Conservation (phyloP, 2,888 invertebrate species). For the Ophioninae sp. region DNA sequence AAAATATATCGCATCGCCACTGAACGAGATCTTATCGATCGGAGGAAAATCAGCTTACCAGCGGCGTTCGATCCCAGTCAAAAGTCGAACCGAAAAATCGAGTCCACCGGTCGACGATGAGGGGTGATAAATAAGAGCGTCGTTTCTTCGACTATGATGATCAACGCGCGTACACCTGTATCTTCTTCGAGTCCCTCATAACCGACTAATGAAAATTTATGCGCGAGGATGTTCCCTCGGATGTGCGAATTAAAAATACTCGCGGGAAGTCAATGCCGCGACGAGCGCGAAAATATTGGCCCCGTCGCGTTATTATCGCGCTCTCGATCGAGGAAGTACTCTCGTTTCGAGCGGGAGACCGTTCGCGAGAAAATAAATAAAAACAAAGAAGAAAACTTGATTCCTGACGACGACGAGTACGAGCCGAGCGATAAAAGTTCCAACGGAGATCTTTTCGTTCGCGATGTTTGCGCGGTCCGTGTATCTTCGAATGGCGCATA, state of each 20-base stretch:
- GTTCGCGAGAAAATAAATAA: neutral
- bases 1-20: neutral
- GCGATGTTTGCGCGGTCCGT: neutral
- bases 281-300: slow-evolving; percentile 14
- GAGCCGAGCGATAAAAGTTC: neutral
- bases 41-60: neutral
- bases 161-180: neutral
- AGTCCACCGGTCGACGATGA: neutral
- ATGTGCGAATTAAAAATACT: slow-evolving; percentile 10
- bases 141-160: neutral
- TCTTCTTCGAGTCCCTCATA: neutral
- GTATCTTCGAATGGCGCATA: slow-evolving; percentile 7
- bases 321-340: slow-evolving; percentile 33
- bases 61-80: neutral
- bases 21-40: neutral
- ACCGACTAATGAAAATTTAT: slow-evolving; percentile 40
- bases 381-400: slow-evolving; percentile 18
- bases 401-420: slow-evolving; percentile 3
- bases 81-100: neutral
- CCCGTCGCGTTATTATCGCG: slow-evolving; percentile 18
- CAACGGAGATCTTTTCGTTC: neutral
- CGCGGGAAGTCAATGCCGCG: slow-evolving; percentile 2
- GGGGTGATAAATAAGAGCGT: neutral
- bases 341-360: slow-evolving; percentile 3
- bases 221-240: neutral